These are phyloP conservation scores for Prunella fulvescens DNA, from an alignment of 2,113 vertebrate genomes.

Conservation along the genomic window DNA sequence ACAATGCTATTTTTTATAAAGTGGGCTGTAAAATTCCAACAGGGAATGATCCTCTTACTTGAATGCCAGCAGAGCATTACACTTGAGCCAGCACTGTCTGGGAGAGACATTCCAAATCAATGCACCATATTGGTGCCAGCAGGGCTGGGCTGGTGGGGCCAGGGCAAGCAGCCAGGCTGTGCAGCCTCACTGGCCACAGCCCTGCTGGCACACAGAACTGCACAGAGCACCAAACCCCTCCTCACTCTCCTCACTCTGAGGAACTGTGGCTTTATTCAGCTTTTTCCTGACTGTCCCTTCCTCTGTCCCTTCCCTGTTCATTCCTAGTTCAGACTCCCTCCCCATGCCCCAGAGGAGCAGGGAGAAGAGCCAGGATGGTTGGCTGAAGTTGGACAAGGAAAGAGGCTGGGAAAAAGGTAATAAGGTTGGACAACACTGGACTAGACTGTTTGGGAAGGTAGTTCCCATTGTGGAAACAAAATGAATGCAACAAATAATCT, in stretches of 20 bases:
- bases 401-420: neutral
- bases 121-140: neutral
- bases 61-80: neutral
- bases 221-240: neutral
- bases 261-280: neutral
- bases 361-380: neutral
- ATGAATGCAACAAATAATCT: neutral
- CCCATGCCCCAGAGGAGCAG: neutral
- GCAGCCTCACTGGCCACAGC: fast-evolving
- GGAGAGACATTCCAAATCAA: neutral
- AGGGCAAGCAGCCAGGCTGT: neutral
- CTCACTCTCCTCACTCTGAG: neutral
- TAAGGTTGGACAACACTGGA: neutral
- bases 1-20: neutral
- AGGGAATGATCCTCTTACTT: neutral
- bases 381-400: neutral
- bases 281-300: neutral
- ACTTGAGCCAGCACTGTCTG: neutral
- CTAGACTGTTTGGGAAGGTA: neutral
- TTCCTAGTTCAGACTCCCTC: neutral
- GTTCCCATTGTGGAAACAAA: neutral
- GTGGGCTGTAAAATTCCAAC: neutral
- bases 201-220: neutral
- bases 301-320: neutral
- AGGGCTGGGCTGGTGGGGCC: neutral